These are phyloP conservation scores for Emydocephalus ijimae DNA, from an alignment of 2,113 vertebrate species.

Conservation along the genomic window DNA sequence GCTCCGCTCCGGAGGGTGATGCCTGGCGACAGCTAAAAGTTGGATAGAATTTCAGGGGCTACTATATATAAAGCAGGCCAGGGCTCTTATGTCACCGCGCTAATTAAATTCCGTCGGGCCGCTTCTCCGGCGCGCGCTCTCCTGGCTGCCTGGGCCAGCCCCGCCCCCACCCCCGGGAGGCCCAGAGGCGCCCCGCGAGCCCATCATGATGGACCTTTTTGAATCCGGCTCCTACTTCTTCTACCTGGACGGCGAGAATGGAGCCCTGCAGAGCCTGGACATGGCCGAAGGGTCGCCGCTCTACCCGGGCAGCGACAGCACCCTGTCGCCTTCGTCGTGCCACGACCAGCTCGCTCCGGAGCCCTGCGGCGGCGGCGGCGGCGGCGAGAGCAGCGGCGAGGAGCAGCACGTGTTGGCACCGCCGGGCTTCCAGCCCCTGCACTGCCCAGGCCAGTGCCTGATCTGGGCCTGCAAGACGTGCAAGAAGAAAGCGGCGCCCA, in stretches of 20 bases:
- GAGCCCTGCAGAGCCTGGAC: slow-evolving; percentile 87
- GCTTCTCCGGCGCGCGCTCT: slow-evolving; percentile 63
- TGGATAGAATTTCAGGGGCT: slow-evolving; percentile 97
- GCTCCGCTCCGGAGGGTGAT: slow-evolving; percentile 78
- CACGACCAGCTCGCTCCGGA: slow-evolving; percentile 83
- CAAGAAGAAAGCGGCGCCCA: slow-evolving; percentile 92
- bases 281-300: slow-evolving; percentile 87
- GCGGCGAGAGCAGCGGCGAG: slow-evolving; percentile 85
- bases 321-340: slow-evolving; percentile 83
- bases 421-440: slow-evolving; percentile 83
- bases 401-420: slow-evolving; percentile 93
- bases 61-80: slow-evolving; percentile 89
- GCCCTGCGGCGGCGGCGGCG: slow-evolving; percentile 38
- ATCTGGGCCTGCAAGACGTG: slow-evolving; percentile 98
- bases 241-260: slow-evolving; percentile 90
- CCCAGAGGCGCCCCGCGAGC: slow-evolving; percentile 67
- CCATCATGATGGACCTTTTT: slow-evolving; percentile 99
- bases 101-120: slow-evolving; percentile 95
- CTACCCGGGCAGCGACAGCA: slow-evolving; percentile 84
- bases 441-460: slow-evolving; percentile 92
- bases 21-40: slow-evolving; percentile 85
- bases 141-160: slow-evolving; percentile 70
- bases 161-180: slow-evolving; percentile 62
- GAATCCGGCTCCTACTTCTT: slow-evolving; percentile 97
- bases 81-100: slow-evolving; percentile 87